Percentiles rank a stretch among this genome's conserved stretches.
Evolutionary conservation across 2,113 vertebrate genomes (phyloP).

Genomic region (Recurvirostra avosetta): DNA sequence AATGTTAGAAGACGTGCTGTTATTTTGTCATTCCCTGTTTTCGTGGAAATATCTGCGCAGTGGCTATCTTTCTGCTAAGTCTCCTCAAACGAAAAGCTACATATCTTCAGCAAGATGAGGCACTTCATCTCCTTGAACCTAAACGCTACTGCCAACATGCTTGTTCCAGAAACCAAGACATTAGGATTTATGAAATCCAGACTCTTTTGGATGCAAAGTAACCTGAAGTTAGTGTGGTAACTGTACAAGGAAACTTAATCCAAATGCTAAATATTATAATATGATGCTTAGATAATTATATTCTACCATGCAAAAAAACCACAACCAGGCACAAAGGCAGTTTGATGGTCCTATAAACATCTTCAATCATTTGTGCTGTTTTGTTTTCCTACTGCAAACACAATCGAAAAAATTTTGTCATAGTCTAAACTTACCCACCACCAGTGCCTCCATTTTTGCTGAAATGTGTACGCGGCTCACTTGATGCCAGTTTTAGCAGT

Average conservation of each 20-base stretch:
- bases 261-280: not conserved
- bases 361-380: not conserved
- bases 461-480: slow-evolving; percentile 92
- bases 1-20: not conserved
- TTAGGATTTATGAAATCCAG: not conserved
- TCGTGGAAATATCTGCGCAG: not conserved
- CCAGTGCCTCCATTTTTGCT: slow-evolving; percentile 90
- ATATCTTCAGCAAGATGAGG: not conserved
- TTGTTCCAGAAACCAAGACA: not conserved
- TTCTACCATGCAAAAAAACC: not conserved
- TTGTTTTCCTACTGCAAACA: not conserved
- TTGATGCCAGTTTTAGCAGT: slow-evolving; percentile 95
- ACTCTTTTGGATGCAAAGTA: not conserved
- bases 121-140: not conserved
- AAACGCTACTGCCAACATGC: not conserved
- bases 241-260: not conserved
- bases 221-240: not conserved
- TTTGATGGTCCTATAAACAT: not conserved
- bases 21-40: not conserved
- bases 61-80: not conserved
- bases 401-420: fast-evolving
- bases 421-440: slow-evolving; percentile 82
- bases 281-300: not conserved
- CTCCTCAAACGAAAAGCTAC: not conserved
- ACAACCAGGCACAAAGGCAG: not conserved